Evolutionary conservation across 1,140 invertebrate genomes (phyloP).

Genomic region (Whitmania pigra): DNA sequence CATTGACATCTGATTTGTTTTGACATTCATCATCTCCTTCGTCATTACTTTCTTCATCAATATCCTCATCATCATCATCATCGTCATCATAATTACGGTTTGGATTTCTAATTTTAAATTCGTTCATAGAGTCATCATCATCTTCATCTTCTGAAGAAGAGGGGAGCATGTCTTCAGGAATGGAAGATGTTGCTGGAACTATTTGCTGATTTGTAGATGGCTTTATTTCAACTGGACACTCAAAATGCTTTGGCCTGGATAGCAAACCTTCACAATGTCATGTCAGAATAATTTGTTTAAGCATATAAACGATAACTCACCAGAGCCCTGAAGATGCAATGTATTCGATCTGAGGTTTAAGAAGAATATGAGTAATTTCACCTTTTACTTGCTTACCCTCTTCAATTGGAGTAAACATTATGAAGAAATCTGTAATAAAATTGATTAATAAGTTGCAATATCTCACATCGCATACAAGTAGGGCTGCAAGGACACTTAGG

Average conservation of each 20-base stretch:
- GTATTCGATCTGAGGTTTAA: conserved; percentile 66
- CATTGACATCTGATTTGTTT: too few relatives aligned
- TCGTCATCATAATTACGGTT: neutral
- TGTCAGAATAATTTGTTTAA: neutral
- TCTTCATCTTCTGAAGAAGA: conserved; percentile 26
- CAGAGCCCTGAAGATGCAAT: conserved; percentile 63
- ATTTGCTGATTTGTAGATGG: conserved; percentile 4
- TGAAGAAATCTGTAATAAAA: conserved; percentile 29
- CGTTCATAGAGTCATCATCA: neutral
- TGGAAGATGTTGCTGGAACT: conserved; percentile 20
- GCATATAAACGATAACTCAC: conserved; percentile 34
- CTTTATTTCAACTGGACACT: conserved; percentile 22
- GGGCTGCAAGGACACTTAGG: too few relatives aligned
- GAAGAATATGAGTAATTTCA: conserved; percentile 69
- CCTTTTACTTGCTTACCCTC: conserved; percentile 82
- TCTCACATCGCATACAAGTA: neutral
- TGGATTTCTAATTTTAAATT: too few relatives aligned
- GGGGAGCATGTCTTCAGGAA: conserved; percentile 34
- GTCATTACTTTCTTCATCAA: neutral
- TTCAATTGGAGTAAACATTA: conserved; percentile 70
- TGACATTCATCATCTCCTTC: conserved; percentile 6
- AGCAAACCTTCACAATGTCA: neutral
- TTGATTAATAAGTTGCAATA: neutral
- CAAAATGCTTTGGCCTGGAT: conserved; percentile 30
- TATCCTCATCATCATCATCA: conserved; percentile 11